phyloP scores from a whole-genome alignment of 2,888 invertebrate species.

The Eupithecia exiguata region DNA sequence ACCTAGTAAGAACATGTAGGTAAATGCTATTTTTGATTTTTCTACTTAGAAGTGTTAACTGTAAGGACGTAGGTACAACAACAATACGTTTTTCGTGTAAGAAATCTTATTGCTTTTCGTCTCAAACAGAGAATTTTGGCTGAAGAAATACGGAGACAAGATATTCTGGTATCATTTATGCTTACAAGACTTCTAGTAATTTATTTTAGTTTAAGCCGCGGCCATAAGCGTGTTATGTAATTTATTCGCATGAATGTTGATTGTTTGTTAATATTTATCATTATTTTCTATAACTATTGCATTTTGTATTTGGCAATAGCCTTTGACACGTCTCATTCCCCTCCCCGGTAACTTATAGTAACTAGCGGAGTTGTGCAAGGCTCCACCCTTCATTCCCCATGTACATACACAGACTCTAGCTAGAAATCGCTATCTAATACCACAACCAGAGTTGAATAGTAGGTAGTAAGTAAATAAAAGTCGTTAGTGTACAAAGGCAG shows the following conservation, averaged over 20 bases:
- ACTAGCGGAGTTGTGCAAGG: neutral
- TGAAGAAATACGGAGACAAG: neutral
- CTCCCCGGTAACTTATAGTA: neutral
- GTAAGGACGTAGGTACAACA: neutral
- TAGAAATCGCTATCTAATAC: neutral
- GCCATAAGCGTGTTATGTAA: constrained; percentile 38
- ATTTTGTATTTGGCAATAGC: neutral
- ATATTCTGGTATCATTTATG: neutral
- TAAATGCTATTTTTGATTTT: neutral
- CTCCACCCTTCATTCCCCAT: neutral
- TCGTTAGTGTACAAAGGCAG: neutral
- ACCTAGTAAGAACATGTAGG: neutral
- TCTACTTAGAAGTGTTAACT: neutral
- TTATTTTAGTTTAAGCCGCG: constrained; percentile 21
- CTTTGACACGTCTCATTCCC: neutral
- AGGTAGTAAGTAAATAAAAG: constrained; percentile 10
- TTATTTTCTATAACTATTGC: neutral
- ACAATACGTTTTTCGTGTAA: neutral
- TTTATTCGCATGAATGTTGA: constrained; percentile 36
- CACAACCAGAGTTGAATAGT: neutral
- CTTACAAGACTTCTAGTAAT: constrained; percentile 6
- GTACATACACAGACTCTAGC: neutral
- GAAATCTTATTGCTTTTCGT: neutral
- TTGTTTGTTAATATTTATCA: constrained; percentile 23
- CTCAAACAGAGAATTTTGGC: neutral